phyloP scores from a whole-genome alignment of 1,140 invertebrate genomes.

The Reticulitermes speratus region DNA sequence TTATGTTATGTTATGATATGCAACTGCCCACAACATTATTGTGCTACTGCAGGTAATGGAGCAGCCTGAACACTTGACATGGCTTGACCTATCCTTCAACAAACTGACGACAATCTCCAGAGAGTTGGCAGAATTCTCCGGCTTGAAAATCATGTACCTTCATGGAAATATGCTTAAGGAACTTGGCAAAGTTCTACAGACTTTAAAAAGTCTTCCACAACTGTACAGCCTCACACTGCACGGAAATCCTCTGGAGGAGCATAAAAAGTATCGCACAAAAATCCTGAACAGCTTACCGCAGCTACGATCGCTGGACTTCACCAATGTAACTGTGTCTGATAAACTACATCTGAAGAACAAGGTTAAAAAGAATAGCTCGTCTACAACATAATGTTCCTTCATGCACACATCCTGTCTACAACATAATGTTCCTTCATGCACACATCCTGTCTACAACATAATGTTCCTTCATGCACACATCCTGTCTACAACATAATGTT shows the following conservation, averaged over 20 bases:
- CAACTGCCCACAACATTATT: no score
- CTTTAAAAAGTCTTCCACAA: conserved; percentile 36
- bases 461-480: no score
- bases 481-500: no score
- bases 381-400: no score
- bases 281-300: conserved; percentile 37
- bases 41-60: conserved; percentile 37
- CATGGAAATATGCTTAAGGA: conserved; percentile 42
- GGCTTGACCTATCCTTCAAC: conserved; percentile 43
- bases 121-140: conserved; percentile 39
- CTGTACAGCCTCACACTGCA: conserved; percentile 42
- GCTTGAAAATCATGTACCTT: conserved; percentile 42
- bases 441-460: no score
- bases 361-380: neutral
- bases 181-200: conserved; percentile 34
- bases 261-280: conserved; percentile 37
- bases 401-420: no score
- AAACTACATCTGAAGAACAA: neutral
- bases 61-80: conserved; percentile 39
- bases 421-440: no score
- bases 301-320: conserved; percentile 42
- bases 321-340: conserved; percentile 38
- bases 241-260: conserved; percentile 42
- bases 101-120: conserved; percentile 35
- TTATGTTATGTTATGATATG: no score